phyloP scores from a whole-genome alignment of 2,113 vertebrate genomes.

The Amphilophus citrinellus region DNA sequence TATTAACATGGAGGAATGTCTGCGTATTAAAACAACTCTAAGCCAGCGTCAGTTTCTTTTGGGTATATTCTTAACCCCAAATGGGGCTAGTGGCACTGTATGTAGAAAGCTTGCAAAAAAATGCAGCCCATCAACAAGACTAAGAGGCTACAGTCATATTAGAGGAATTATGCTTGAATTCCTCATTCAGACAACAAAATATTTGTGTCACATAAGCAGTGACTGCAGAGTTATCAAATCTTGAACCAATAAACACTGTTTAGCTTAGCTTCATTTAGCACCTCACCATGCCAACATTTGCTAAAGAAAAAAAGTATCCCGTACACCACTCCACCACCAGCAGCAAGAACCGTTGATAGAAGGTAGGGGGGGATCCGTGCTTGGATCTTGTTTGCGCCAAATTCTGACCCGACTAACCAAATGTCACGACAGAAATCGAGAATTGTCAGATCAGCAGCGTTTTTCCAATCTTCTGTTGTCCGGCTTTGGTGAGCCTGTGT shows the following conservation, averaged over 20 bases:
- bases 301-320: not conserved
- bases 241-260: not conserved
- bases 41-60: constrained; percentile 9
- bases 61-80: constrained; percentile 4
- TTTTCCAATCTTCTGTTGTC: not conserved
- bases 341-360: too few species aligned
- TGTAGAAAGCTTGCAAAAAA: constrained; percentile 3
- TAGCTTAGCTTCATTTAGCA: constrained; percentile 1
- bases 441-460: too few species aligned
- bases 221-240: not conserved
- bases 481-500: not conserved
- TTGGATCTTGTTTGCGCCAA: too few species aligned
- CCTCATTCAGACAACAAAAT: not conserved
- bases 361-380: too few species aligned
- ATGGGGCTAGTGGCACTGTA: not conserved
- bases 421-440: too few species aligned
- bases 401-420: too few species aligned
- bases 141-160: not conserved
- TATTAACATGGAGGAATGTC: constrained; percentile 59
- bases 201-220: not conserved
- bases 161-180: not conserved
- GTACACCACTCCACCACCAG: too few species aligned
- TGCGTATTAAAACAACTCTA: constrained; percentile 13
- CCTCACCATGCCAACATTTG: not conserved
- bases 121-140: not conserved